Conservation (phyloP, 1,140 invertebrate genomes). For the Sarcophaga peregrina region DNA sequence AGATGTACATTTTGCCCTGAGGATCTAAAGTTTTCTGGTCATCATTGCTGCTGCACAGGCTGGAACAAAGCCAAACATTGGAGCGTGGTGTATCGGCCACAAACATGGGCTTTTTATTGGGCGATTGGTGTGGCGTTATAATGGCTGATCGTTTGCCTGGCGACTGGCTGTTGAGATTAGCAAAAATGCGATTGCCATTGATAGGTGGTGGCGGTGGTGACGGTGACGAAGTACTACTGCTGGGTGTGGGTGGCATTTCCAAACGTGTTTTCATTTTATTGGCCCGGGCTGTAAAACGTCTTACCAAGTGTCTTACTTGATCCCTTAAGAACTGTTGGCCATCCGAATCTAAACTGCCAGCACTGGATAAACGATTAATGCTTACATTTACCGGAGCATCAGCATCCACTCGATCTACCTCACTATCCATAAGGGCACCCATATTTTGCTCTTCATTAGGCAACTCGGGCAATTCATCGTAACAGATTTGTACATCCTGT, state of each 20-base stretch:
- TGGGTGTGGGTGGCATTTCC: conserved; percentile 73
- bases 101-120: conserved; percentile 56
- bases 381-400: conserved; percentile 39
- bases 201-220: conserved; percentile 51
- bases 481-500: conserved; percentile 63
- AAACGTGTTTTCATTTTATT: conserved; percentile 70
- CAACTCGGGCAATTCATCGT: conserved; percentile 60
- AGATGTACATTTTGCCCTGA: conserved; percentile 74
- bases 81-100: conserved; percentile 62
- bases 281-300: conserved; percentile 72
- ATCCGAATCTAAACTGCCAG: conserved; percentile 55
- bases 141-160: conserved; percentile 50
- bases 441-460: conserved; percentile 61
- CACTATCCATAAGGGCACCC: conserved; percentile 52
- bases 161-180: conserved; percentile 42
- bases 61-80: conserved; percentile 62
- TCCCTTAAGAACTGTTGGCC: conserved; percentile 63
- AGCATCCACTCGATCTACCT: conserved; percentile 55
- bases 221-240: conserved; percentile 68
- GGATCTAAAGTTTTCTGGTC: conserved; percentile 67
- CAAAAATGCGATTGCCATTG: neutral
- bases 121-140: conserved; percentile 49
- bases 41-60: conserved; percentile 60
- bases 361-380: conserved; percentile 9
- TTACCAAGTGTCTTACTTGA: conserved; percentile 71